Base-by-base conservation (phyloP, 2,888 invertebrate species). In the Cephus nigrinus region DNA sequence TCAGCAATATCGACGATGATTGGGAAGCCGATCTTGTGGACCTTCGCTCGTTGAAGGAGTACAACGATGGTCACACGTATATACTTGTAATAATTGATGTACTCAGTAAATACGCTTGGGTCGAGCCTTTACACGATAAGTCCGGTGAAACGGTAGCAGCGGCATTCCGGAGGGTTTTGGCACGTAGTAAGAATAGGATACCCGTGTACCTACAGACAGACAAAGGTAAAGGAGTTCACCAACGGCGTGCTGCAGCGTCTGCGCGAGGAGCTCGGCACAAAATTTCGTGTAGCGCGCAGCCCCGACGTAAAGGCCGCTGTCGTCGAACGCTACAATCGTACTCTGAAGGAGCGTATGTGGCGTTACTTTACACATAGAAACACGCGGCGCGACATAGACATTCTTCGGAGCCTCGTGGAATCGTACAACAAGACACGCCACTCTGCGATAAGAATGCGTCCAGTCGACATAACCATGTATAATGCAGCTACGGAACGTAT, bases 41-140 rank as follows among this genome's bases (percentile, higher is more conserved):
- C 31, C 68, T 76, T 35, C 74, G 72, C 30, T 36, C 75, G 4
- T 15, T 77, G 12, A 73, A 78, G 72, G 34, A 36, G 12, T 75
- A 80, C 69, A 82, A 82, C 76, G 74, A 79, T 12, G 81, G 81
- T 31, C 76, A 68, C n/a, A 69, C 73, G 11, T 84, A 81, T 76
- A 40, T 82, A 12, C 69, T 85, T 34, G 75, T 79, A 12, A 80
- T 82, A 23, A 82, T 83, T 12, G 83, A 85, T 31, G 80, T 81
- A 9, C 82, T 83, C n/a, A 83, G 81, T 30, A 83, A 83, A 78
- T 82, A 79, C 40, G 78, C 82, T 5, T 83, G 78, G 79, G 76
- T 78, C 9, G 79, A 79, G 69, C 75, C 84, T 4, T 40, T 85
- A 32, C 76, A 73, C 40, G 68, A 79, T 71, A 85, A 83, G 76